phyloP scores from a whole-genome alignment of 2,888 invertebrate species.

The Plutella xylostella region DNA sequence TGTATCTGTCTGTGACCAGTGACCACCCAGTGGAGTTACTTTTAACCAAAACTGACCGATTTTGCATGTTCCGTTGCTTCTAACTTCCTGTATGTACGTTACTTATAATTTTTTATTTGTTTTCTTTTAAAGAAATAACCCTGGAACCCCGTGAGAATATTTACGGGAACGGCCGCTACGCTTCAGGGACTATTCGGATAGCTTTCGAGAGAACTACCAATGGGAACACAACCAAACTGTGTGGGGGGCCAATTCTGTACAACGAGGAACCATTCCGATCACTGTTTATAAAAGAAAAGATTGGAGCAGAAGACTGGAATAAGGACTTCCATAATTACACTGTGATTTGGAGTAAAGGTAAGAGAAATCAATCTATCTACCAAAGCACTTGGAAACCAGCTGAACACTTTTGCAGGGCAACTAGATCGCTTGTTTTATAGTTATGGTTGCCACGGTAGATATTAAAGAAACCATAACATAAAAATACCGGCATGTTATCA shows the following conservation, averaged over 20 bases:
- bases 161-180: slow-evolving; percentile 71
- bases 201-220: slow-evolving; percentile 77
- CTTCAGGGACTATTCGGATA: slow-evolving; percentile 79
- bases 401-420: no score
- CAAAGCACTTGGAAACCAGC: no score
- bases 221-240: slow-evolving; percentile 69
- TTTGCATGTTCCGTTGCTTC: background rate
- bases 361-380: no score
- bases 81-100: background rate
- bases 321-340: slow-evolving; percentile 76
- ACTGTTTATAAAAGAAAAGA: slow-evolving; percentile 34
- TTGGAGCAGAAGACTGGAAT: slow-evolving; percentile 57
- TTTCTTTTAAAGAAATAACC: slow-evolving; percentile 64
- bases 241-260: slow-evolving; percentile 46
- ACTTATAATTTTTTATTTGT: slow-evolving; percentile 18
- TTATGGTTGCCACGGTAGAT: no score
- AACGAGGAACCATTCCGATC: slow-evolving; percentile 53
- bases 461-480: no score
- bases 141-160: slow-evolving; percentile 73
- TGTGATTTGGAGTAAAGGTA: slow-evolving; percentile 74
- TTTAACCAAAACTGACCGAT: background rate
- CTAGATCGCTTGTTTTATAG: no score
- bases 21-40: background rate
- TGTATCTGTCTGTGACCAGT: background rate
- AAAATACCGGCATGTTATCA: no score